A percentile compares a stretch with the other conserved stretches of the same genome.
phyloP scores from a whole-genome alignment of 2,888 invertebrate genomes.

The Philopedon plagiatum region DNA sequence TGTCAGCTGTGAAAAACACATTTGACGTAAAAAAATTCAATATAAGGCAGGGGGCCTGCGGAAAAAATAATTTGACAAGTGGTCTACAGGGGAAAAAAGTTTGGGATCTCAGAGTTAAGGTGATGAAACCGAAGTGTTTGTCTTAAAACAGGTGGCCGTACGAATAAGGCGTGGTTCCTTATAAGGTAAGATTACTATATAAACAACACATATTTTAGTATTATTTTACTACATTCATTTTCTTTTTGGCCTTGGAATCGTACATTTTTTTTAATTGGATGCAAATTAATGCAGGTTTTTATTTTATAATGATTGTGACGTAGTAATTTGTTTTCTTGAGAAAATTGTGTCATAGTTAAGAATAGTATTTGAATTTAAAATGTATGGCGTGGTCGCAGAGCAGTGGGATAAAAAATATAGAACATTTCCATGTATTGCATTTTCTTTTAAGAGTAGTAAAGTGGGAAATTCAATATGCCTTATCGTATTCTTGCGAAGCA shows the following conservation, averaged over 20 bases:
- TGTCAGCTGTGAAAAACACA: no score
- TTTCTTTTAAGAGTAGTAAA: no score
- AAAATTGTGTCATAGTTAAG: slow-evolving; percentile 6
- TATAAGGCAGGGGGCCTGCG: no score
- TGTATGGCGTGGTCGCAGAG: no score
- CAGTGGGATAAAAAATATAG: no score
- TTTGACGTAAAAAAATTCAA: no score
- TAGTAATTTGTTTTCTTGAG: background rate
- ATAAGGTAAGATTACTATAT: background rate
- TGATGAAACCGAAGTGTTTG: background rate
- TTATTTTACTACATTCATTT: slow-evolving; percentile 6
- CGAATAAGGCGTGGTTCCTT: background rate
- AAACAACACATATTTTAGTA: background rate
- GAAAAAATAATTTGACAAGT: no score
- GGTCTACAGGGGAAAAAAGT: no score
- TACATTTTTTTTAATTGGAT: background rate
- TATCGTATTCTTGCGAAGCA: no score
- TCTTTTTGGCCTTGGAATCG: slow-evolving; percentile 4
- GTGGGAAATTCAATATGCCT: no score
- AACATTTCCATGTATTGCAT: no score
- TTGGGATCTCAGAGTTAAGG: no score
- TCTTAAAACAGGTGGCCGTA: background rate
- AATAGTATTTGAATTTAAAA: background rate
- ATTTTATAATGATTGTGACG: background rate
- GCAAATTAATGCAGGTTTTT: background rate